These are phyloP conservation scores for Vannuccia rotundouncinata DNA, from an alignment of 2,888 invertebrate genomes.

Conservation along the genomic window DNA sequence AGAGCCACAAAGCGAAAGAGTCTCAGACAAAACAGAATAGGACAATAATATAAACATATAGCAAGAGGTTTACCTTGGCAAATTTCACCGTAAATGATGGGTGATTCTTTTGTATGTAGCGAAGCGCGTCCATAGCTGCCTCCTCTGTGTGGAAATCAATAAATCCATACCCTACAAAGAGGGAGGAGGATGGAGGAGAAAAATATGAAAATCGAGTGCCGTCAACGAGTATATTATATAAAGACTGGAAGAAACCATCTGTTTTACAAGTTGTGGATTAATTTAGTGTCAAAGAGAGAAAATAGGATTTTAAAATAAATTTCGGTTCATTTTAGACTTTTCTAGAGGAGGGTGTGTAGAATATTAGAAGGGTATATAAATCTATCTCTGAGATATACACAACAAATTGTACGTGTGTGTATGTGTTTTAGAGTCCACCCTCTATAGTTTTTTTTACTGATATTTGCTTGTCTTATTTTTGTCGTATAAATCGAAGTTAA, in stretches of 20 bases:
- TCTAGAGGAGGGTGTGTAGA: too few relatives aligned
- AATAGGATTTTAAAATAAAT: background rate
- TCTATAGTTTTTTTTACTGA: background rate
- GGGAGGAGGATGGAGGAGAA: background rate
- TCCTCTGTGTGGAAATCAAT: conserved; percentile 30
- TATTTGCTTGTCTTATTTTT: background rate
- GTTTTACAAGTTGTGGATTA: background rate
- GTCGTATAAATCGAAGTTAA: background rate
- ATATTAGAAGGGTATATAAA: too few relatives aligned
- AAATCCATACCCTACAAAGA: conserved; percentile 29
- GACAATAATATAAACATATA: background rate
- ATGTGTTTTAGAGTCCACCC: too few relatives aligned
- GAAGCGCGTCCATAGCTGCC: conserved; percentile 8
- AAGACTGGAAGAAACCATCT: background rate
- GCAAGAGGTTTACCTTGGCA: conserved; percentile 17
- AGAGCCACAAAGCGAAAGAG: background rate
- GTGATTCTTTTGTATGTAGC: conserved; percentile 27
- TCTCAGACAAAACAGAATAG: background rate
- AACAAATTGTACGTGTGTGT: too few relatives aligned
- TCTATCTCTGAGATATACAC: too few relatives aligned
- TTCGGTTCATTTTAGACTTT: background rate
- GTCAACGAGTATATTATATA: too few relatives aligned
- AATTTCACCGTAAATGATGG: conserved; percentile 31
- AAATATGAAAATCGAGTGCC: background rate
- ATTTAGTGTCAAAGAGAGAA: too few relatives aligned